These are phyloP conservation scores for Vollenhovia emeryi DNA, from an alignment of 1,140 invertebrate genomes.

Conservation along the genomic window DNA sequence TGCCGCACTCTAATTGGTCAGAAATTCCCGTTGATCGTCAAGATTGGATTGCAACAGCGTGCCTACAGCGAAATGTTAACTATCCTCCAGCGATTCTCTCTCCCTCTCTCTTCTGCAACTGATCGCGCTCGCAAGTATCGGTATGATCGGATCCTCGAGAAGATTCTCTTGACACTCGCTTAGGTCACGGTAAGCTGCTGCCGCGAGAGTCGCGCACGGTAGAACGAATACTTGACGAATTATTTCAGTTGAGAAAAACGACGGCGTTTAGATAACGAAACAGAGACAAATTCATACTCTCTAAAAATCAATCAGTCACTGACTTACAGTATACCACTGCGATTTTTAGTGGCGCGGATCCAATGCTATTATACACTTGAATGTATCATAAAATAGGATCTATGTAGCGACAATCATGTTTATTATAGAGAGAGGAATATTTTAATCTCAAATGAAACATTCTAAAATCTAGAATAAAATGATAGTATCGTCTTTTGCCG, in stretches of 20 bases:
- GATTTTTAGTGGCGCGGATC: no score
- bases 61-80: constrained; percentile 41
- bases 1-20: constrained; percentile 37
- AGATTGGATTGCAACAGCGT: constrained; percentile 43
- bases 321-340: no score
- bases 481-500: no score
- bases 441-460: no score
- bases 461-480: no score
- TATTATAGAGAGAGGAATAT: no score
- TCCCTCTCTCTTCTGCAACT: constrained; percentile 11
- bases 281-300: no score
- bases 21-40: constrained; percentile 45
- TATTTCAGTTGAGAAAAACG: background rate
- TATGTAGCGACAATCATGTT: no score
- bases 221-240: background rate
- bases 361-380: no score
- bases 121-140: constrained; percentile 25
- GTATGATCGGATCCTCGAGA: constrained; percentile 26
- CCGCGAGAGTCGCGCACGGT: background rate
- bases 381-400: no score
- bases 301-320: no score
- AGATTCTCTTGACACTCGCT: constrained; percentile 11
- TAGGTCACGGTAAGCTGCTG: background rate
- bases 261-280: background rate
- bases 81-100: constrained; percentile 17